Evolutionary conservation across 30 jellyfish, hydroid and myxozoan genomes (phyloP), one percentile per base, ranked within the genome.

Genomic region (Turritopsis dohrnii): DNA sequence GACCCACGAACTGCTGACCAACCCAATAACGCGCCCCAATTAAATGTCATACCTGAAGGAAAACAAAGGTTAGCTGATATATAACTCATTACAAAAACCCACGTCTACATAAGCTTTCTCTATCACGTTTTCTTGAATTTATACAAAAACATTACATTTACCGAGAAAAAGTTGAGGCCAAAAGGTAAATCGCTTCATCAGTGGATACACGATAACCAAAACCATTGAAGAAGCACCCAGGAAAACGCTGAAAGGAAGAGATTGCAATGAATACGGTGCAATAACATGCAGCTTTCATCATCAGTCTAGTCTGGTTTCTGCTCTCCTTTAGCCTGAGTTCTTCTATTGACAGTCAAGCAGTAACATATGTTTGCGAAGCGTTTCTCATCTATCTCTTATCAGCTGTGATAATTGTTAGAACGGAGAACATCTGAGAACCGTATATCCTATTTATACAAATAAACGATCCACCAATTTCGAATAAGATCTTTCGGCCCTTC

Each of bases 161-260:
- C 99, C 99, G n/a, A 94, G 88, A 82, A 80, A 79, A 0, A 89
- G 85, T 89, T 94, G 99, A 18, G 99, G 99, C 96, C 96, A 89
- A 83, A 89, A 82, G 1, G 99, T 94, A 76, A 89, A 77, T 31
- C 99, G 84, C 73, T 94, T 94, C 95, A 87, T 85, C 71, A 94
- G 72, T 3, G 99, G 99, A 89, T 94, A 94, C 5, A 92, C n/a
- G 1, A 94, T 95, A n/a, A 94, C 97, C 28, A 87, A 75, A 71
- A 71, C 71, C 99, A 94, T 87, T 18, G 99, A 89, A 24, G 89
- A 65, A 20, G 97, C 95, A 27, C 99, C 99, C 52, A 94, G 92
- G 31, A 89, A 73, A 26, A 94, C 83, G 86, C 99, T 94, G 82
- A 29, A 85, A 85, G 19, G n/a, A n/a, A n/a, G n/a, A 81, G 75